These are phyloP conservation scores for Jaculus jaculus DNA, from an alignment of 2,113 vertebrate genomes.

Conservation along the genomic window DNA sequence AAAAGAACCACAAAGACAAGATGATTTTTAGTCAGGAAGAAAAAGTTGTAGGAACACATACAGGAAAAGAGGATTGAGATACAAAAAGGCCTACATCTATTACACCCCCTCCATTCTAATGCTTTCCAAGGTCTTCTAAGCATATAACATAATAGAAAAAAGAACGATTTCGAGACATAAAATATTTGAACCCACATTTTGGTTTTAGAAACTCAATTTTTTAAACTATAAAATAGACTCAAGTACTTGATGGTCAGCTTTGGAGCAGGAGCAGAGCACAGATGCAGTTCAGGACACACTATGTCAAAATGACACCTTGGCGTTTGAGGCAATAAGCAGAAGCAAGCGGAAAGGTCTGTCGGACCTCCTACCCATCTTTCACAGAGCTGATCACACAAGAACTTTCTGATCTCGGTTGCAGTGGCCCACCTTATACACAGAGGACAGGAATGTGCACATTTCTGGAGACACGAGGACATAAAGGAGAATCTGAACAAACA, in stretches of 20 bases:
- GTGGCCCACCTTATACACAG: not conserved
- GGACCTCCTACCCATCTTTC: not conserved
- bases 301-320: not conserved
- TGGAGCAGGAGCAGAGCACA: not conserved
- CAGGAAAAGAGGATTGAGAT: not conserved
- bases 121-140: too few species aligned
- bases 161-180: not conserved
- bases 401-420: not conserved
- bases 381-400: not conserved
- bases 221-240: constrained; percentile 9
- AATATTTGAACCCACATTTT: not conserved
- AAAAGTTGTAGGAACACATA: not conserved
- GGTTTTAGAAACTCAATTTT: not conserved
- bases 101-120: not conserved
- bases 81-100: fast-evolving
- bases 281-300: not conserved
- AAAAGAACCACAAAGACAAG: constrained; percentile 73
- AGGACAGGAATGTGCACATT: not conserved
- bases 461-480: not conserved
- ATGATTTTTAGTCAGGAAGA: too few species aligned
- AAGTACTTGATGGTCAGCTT: not conserved
- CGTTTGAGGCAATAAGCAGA: not conserved
- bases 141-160: not conserved
- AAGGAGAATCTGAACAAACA: not conserved
- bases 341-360: not conserved